Base-by-base conservation (phyloP, 2,888 invertebrate genomes). In the Leptopilina myrica region DNA sequence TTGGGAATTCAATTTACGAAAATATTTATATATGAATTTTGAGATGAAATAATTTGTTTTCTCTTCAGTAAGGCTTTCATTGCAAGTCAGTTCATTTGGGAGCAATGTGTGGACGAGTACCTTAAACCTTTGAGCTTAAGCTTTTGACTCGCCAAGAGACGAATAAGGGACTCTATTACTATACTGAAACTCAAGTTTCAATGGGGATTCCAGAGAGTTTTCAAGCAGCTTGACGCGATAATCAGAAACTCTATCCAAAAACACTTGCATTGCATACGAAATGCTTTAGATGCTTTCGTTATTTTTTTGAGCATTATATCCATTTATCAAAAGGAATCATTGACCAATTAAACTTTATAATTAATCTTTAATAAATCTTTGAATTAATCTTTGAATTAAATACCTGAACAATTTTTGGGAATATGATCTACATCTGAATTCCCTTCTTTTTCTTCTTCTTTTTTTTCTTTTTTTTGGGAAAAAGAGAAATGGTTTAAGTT, bases 151-250 rank as follows among this genome's bases (percentile, higher is more conserved):
- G 14, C 26, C 26, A 53, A 69, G 53, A 53, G 69, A 53, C 14
- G 69, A 53, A 53, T 69, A 69, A 26, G 49, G 62, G 62, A 20
- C 20, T 62, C 62, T 62, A 26, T 53, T 69, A 9, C 53, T 26
- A 53, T 26, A 53, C 53, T 26, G 53, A 69, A 69, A n/a, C 69
- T 69, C 53, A 53, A 69, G 26, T 53, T 69, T 14, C 33, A 53
- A 14, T 69, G 33, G 53, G 49, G 69, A 53, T 69, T 26, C 53
- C 26, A 20, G 26, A 69, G 53, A 69, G 69, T 69, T 62, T 69
- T 53, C 69, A 14, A 69, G 49, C 49, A 69, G 33, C 49, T 26
- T 69, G 69, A 53, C 69, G 69, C 26, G 69, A 69, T 69, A 49
- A 53, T 69, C 69, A 69, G 69, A 69, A 69, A 46, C 26, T 69